Evolutionary conservation across 2,888 invertebrate species (phyloP).

Genomic region (Pseudeuparius sepicola): DNA sequence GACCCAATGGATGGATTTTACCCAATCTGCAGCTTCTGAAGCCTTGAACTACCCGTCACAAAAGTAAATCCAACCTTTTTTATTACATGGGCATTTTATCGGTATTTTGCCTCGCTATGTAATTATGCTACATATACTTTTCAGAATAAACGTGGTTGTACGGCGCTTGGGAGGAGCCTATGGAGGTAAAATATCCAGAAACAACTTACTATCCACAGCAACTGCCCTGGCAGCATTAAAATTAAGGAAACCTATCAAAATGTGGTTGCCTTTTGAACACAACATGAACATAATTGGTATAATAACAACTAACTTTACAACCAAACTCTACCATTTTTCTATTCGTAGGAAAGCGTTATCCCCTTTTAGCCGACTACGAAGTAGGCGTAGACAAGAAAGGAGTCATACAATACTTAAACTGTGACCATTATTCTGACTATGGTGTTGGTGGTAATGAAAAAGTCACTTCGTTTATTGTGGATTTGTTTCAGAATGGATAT

Average conservation of each 20-base stretch:
- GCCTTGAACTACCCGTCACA: conserved; percentile 47
- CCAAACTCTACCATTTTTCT: no score
- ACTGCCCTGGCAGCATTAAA: conserved; percentile 60
- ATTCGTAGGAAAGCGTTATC: conserved; percentile 44
- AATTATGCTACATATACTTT: conserved; percentile 36
- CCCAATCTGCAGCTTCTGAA: conserved; percentile 45
- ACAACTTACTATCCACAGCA: conserved; percentile 48
- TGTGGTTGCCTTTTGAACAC: conserved; percentile 59
- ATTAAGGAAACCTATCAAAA: conserved; percentile 54
- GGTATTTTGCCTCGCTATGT: no score
- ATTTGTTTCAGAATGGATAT: conserved; percentile 44
- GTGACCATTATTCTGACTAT: conserved; percentile 43
- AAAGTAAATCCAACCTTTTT: no score
- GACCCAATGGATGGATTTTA: conserved; percentile 54
- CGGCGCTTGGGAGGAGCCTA: conserved; percentile 72
- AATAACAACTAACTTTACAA: no score
- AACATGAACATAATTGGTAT: conserved; percentile 59
- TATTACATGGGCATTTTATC: no score
- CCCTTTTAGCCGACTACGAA: conserved; percentile 54
- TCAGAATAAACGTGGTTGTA: conserved; percentile 60
- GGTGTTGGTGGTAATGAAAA: conserved; percentile 48
- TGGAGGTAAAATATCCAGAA: conserved; percentile 65
- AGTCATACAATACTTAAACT: conserved; percentile 54
- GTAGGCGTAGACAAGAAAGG: conserved; percentile 54
- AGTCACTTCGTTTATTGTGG: conserved; percentile 26